Conservation (phyloP, 2,113 vertebrate genomes). For the Oreochromis niloticus region DNA sequence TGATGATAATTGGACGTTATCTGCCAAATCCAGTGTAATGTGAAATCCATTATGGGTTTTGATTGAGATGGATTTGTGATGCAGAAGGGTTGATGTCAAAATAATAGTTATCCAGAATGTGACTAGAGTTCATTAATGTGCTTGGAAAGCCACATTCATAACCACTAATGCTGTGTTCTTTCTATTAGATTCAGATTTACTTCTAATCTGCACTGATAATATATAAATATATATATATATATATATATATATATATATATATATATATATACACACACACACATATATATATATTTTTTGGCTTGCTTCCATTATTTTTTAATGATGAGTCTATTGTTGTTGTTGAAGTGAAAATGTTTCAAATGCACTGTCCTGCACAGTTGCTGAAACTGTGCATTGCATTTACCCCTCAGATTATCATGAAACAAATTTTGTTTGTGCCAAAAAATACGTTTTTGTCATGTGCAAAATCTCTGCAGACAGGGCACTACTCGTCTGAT, state of each 20-base stretch:
- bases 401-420: neutral
- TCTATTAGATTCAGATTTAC: neutral
- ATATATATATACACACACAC: neutral
- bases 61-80: neutral
- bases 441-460: neutral
- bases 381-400: neutral
- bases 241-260: neutral
- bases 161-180: neutral
- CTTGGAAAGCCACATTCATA: neutral
- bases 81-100: neutral
- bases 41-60: neutral
- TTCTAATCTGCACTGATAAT: constrained; percentile 3
- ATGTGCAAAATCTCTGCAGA: neutral
- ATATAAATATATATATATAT: neutral
- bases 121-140: neutral
- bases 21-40: neutral
- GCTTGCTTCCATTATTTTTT: neutral
- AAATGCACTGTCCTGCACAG: neutral
- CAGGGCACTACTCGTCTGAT: neutral
- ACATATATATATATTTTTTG: neutral
- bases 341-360: neutral
- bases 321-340: neutral
- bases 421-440: neutral
- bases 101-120: neutral
- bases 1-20: neutral